phyloP scores from a whole-genome alignment of 2,797 vertebrate species.

The Champsocephalus gunnari region DNA sequence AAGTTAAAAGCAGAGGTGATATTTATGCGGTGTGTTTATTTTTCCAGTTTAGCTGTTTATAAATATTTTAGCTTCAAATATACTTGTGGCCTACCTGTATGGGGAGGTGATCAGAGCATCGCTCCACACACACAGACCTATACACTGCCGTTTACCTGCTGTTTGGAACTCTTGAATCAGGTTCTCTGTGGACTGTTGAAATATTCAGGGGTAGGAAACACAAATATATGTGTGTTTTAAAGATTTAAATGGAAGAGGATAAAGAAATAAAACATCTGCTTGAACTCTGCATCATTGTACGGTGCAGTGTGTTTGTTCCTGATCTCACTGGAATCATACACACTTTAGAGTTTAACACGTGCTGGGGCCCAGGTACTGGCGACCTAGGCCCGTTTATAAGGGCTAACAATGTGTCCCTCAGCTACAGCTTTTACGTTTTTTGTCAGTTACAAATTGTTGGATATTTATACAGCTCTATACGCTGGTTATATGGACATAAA shows the following conservation, averaged over 20 bases:
- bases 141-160: conserved; percentile 61
- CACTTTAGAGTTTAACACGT: conserved; percentile 46
- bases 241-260: conserved; percentile 48
- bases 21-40: conserved; percentile 68
- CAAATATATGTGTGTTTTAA: not conserved
- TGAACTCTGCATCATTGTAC: conserved; percentile 10
- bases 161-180: conserved; percentile 43
- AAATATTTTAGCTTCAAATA: conserved; percentile 71
- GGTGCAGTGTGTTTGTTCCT: conserved; percentile 40
- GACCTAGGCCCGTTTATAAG: conserved; percentile 22
- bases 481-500: conserved; percentile 27
- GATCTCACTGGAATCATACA: conserved; percentile 24
- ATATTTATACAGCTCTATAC: conserved; percentile 34
- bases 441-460: conserved; percentile 18
- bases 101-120: conserved; percentile 36
- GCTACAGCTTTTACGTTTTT: not conserved
- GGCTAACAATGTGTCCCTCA: conserved; percentile 14
- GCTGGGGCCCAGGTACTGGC: conserved; percentile 23
- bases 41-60: conserved; percentile 62
- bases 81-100: conserved; percentile 45
- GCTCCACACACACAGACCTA: conserved; percentile 38
- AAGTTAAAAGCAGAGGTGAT: conserved; percentile 52
- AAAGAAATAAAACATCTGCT: conserved; percentile 45
- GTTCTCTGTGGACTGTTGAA: conserved; percentile 44
- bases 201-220: conserved; percentile 55